Percentiles rank a stretch among this genome's conserved stretches.
Evolutionary conservation across 2,888 invertebrate genomes (phyloP).

Genomic region (Drosophila meridiana): DNA sequence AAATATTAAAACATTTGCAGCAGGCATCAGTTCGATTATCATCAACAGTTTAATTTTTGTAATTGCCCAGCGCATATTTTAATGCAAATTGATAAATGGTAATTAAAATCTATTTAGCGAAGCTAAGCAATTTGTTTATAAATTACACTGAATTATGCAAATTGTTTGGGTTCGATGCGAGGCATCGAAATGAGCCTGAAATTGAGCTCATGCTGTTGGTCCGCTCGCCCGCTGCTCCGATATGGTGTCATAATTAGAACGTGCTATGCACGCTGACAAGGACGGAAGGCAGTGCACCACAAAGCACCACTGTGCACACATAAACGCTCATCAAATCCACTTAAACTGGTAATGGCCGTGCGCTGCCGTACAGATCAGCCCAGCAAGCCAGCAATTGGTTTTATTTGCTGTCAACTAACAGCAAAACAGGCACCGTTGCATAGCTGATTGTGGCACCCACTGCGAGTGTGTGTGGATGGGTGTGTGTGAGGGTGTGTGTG

Average conservation of each 20-base stretch:
- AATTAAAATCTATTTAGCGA: constrained; percentile 13
- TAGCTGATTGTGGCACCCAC: constrained; percentile 25
- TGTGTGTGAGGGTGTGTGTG: constrained; percentile 5
- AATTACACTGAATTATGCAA: constrained; percentile 35
- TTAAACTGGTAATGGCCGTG: constrained; percentile 66
- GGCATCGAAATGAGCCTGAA: constrained; percentile 8
- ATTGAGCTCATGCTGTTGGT: not conserved
- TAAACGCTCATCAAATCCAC: constrained; percentile 80
- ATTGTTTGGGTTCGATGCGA: constrained; percentile 1
- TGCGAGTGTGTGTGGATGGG: not conserved
- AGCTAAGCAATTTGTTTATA: constrained; percentile 19
- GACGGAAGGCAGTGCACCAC: constrained; percentile 5
- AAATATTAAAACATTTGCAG: no score
- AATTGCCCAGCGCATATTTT: not conserved
- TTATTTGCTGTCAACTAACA: constrained; percentile 73
- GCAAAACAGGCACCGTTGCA: constrained; percentile 55
- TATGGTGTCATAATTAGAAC: constrained; percentile 69
- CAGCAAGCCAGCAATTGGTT: constrained; percentile 47
- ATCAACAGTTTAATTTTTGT: not conserved
- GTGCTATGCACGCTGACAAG: constrained; percentile 25
- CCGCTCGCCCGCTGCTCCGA: not conserved
- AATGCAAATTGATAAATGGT: constrained; percentile 2
- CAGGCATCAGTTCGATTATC: no score
- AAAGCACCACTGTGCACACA: constrained; percentile 43
- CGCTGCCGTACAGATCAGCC: constrained; percentile 29